These are phyloP conservation scores for Mythimna lalbum DNA, from an alignment of 2,888 invertebrate genomes.

Conservation along the genomic window DNA sequence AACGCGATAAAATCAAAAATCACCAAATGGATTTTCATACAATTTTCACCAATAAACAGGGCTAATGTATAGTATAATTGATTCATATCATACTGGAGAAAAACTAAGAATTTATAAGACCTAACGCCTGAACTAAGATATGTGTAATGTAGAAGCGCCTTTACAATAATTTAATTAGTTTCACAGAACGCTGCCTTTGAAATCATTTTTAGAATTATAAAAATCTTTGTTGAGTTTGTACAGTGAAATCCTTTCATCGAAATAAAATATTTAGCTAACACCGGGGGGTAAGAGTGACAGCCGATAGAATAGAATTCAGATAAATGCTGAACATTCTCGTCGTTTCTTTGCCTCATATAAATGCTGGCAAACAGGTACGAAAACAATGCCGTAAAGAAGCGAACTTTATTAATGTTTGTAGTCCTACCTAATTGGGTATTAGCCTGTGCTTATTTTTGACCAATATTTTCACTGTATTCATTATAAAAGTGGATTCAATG, in stretches of 20 bases:
- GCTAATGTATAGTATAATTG: too few species aligned
- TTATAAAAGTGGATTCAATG: too few species aligned
- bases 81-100: too few species aligned
- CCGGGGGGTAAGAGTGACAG: neutral
- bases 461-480: too few species aligned
- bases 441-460: too few species aligned
- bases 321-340: neutral
- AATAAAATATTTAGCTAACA: constrained; percentile 3
- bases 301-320: neutral
- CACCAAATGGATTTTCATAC: too few species aligned
- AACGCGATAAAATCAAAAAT: too few species aligned
- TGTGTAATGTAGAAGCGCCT: neutral
- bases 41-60: too few species aligned
- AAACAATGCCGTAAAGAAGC: neutral
- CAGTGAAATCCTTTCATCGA: neutral
- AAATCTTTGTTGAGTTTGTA: constrained; percentile 1
- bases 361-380: neutral
- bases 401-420: neutral
- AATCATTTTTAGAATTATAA: neutral
- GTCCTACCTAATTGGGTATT: neutral
- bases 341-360: constrained; percentile 1
- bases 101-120: too few species aligned
- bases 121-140: too few species aligned
- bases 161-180: constrained; percentile 8
- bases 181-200: neutral